Evolutionary conservation across 2,888 invertebrate species (phyloP), one percentile per base, ranked within the genome.

Genomic region (Chrysina gloriosa): DNA sequence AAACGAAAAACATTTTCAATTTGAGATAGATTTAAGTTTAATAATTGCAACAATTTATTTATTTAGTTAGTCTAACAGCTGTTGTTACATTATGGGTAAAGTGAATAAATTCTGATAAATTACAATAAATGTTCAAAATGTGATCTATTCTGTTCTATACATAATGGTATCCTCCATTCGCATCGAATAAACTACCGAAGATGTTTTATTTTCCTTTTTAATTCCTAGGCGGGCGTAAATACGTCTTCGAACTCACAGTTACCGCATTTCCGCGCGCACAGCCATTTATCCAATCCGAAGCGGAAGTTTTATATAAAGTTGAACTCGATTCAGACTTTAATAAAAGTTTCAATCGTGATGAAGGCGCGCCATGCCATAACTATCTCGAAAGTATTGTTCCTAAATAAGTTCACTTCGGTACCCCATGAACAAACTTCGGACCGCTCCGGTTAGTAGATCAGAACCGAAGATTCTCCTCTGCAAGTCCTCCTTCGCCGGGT

Each of bases 301-400:
- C 42, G 25, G 25, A 58, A 58, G 23, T 42, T 58, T 39, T 39
- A 39, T 39, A 39, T 14, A 25, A 25, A 39, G 14, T 54, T 34
- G 39, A 6, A 39, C 39, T 39, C 39, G 14, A 58, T 58, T 39
- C 58, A 58, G 58, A 58, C 39, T 58, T 58, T 58, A 39, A 58
- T 58, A 58, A 58, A 42, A 58, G 58, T 58, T 58, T 25, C 58
- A 58, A 39, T 39, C 39, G 58, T 16, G 39, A 39, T 39, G 34
- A 39, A 39, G 39, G 27, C 39, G 16, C 58, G 25, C 25, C 25
- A 25, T 25, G 25, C 58, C 25, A 58, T 58, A 58, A 58, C 58
- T 58, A 39, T 39, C 39, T 39, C 11, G 11, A 39, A 58, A 39
- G 58, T 58, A 58, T 58, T 58, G 39, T 58, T 58, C 58, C 58